A percentile compares a stretch with the other conserved stretches of the same genome.
These are phyloP conservation scores for Erannis defoliaria DNA, from an alignment of 2,888 invertebrate species.

Conservation along the genomic window DNA sequence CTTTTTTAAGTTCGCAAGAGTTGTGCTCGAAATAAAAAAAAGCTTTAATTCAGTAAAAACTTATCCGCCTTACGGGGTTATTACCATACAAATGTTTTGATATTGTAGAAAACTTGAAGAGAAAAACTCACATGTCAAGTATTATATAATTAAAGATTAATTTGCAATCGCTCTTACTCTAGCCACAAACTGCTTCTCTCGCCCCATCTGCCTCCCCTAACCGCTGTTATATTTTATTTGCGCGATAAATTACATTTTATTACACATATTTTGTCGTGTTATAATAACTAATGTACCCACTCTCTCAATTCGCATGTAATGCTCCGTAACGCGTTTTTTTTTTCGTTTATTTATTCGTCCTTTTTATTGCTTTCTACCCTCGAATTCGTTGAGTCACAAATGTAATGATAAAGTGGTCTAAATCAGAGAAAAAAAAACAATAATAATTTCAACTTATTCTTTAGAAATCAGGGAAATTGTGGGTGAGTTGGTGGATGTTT, in stretches of 20 bases:
- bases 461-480: not conserved
- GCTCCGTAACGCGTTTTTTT: slow-evolving; percentile 75
- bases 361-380: slow-evolving; percentile 73
- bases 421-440: not conserved
- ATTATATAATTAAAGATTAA: not conserved
- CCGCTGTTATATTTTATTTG: slow-evolving; percentile 87
- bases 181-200: slow-evolving; percentile 55
- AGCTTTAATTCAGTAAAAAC: too few relatives aligned
- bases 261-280: slow-evolving; percentile 88
- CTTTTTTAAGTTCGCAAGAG: too few relatives aligned
- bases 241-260: slow-evolving; percentile 86
- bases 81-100: too few relatives aligned
- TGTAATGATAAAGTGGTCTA: slow-evolving; percentile 45
- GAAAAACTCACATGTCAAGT: not conserved
- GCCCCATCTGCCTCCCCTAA: slow-evolving; percentile 85
- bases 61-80: too few relatives aligned
- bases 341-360: slow-evolving; percentile 74
- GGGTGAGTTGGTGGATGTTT: too few relatives aligned
- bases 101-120: too few relatives aligned
- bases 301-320: slow-evolving; percentile 85
- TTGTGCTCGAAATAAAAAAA: too few relatives aligned
- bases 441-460: not conserved
- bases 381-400: slow-evolving; percentile 55
- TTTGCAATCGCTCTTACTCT: slow-evolving; percentile 33
- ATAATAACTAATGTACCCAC: slow-evolving; percentile 87